A percentile compares a stretch with the other conserved stretches of the same genome.
phyloP scores from a whole-genome alignment of 2,113 vertebrate genomes.

The Podarcis muralis region DNA sequence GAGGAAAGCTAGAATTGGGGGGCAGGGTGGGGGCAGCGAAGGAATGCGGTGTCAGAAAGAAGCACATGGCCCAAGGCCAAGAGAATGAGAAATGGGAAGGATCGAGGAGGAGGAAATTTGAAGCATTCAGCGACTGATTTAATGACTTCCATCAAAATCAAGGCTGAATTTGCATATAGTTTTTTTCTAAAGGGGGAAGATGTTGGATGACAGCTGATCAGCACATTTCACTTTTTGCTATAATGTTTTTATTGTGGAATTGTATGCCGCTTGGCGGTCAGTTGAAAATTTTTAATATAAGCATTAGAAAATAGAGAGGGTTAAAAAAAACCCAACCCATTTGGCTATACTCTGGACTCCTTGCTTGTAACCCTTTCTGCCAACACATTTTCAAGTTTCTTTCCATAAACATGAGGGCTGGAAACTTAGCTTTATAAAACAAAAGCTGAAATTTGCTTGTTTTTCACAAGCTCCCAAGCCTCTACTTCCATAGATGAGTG shows the following conservation, averaged over 20 bases:
- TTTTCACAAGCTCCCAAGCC: neutral
- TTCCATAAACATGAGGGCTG: neutral
- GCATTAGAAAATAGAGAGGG: neutral
- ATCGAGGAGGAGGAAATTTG: neutral
- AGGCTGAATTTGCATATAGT: neutral
- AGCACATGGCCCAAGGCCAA: neutral
- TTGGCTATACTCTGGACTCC: neutral
- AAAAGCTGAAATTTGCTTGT: neutral
- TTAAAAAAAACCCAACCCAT: neutral
- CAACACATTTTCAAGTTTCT: neutral
- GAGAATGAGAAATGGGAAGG: neutral
- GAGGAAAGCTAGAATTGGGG: constrained; percentile 80
- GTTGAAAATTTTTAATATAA: neutral
- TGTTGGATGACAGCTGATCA: no score
- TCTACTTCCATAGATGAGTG: neutral
- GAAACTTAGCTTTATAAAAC: neutral
- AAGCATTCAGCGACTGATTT: neutral
- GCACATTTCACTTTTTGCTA: neutral
- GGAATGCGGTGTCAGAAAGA: neutral
- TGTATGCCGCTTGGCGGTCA: no score
- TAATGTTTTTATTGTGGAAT: neutral
- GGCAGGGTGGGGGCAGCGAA: neutral
- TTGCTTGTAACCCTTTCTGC: neutral
- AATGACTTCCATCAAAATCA: neutral
- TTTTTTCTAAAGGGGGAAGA: neutral